Base-by-base conservation (phyloP, 92 coral and sea anemone genomes). In the Blastomussa wellsi region DNA sequence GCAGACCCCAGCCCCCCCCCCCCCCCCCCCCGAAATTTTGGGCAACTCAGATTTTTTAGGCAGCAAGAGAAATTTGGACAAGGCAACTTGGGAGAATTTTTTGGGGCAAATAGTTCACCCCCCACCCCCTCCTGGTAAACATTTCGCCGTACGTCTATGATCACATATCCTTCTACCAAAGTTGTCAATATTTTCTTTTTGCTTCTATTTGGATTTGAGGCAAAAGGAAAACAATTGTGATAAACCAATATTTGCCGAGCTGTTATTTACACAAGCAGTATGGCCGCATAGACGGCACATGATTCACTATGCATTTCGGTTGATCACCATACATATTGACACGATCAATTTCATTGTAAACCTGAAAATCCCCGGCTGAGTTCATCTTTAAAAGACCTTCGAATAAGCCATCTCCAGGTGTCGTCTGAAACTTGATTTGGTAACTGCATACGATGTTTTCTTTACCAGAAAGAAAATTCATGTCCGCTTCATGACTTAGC, bases 351-450 rank as follows among this genome's bases (percentile, higher is more conserved):
- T 74, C 76, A 51, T 78, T 60, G 38, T 37, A 71, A 26, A 89
- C 74, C 12, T 78, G 37, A 72, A 84, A 62, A 17, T 19, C 57
- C 29, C 89, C 87, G n/a, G 72, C 32, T 1, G 66, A 12, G 57
- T 69, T 84, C 47, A 89, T 78, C 26, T 51, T 62, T 39, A 84
- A 75, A 11, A 87, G 72, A 0, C 76, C 90, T 71, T 93, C 96
- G 77, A 90, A 93, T 39, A 82, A 55, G 5, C 90, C 94, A 52
- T 82, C 86, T 3, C 91, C 93, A 19, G 96, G 96, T 5, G 79
- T 29, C 16, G 96, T 92, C 62, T 83, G 83, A 37, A 93, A 81
- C 77, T 89, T 91, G 41, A 93, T 77, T 81, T 91, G 93, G 87
- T 93, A 93, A n/a, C 75, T 85, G 57, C 94, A 91, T 7, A 64